phyloP scores from a whole-genome alignment of 2,797 vertebrate species.

The Hapalemur alaotrensis region DNA sequence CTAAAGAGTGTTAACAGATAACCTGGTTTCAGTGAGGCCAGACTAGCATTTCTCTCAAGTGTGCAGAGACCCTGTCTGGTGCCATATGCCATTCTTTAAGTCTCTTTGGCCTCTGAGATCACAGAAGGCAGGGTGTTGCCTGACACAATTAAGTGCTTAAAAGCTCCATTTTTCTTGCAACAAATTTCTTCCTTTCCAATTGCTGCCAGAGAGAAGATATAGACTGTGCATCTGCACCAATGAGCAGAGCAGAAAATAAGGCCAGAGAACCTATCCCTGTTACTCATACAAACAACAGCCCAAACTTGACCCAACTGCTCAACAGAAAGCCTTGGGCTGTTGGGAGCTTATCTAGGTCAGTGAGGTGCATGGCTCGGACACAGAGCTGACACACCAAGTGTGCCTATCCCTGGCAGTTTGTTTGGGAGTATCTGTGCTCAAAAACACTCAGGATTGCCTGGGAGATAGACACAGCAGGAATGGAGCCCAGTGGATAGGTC shows the following conservation, averaged over 20 bases:
- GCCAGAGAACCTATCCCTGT: background rate
- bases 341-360: background rate
- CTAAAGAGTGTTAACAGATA: constrained; percentile 48
- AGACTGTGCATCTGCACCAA: background rate
- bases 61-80: constrained; percentile 7
- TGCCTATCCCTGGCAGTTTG: background rate
- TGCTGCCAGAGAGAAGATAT: constrained; percentile 24
- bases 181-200: constrained; percentile 56
- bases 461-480: constrained; percentile 37
- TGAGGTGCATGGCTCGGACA: background rate
- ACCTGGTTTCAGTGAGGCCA: constrained; percentile 32
- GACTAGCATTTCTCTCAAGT: constrained; percentile 29
- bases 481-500: constrained; percentile 1
- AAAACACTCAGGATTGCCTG: constrained; percentile 39
- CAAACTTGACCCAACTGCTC: constrained; percentile 27
- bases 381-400: constrained; percentile 18
- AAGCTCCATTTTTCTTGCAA: constrained; percentile 51
- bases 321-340: constrained; percentile 17
- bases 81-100: constrained; percentile 24
- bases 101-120: constrained; percentile 2
- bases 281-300: constrained; percentile 7
- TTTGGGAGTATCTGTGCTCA: constrained; percentile 22
- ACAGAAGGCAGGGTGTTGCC: constrained; percentile 23
- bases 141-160: constrained; percentile 62
- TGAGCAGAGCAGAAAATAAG: constrained; percentile 9